These are phyloP conservation scores for Scleropages formosus DNA, from an alignment of 2,797 vertebrate species.

Conservation along the genomic window DNA sequence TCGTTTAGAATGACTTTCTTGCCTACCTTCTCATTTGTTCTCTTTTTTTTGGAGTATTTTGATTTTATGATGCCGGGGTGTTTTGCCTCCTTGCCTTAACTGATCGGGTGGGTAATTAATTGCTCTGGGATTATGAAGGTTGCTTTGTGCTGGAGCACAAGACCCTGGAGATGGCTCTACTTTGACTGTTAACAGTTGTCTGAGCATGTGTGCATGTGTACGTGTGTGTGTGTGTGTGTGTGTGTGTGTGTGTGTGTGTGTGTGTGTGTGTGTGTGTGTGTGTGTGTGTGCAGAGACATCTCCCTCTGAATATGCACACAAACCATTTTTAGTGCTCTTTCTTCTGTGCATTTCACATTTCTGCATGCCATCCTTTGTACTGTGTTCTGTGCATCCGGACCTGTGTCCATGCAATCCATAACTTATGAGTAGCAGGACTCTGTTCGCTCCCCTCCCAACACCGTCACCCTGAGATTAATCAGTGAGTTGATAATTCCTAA, in stretches of 20 bases:
- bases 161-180: background rate
- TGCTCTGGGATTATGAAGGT: background rate
- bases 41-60: background rate
- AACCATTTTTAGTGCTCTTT: too few species aligned
- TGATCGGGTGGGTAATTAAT: conserved; percentile 21
- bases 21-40: background rate
- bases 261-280: background rate
- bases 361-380: background rate
- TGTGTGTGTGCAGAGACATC: background rate
- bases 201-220: background rate
- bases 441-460: background rate
- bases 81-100: conserved; percentile 11
- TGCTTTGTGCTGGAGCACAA: background rate
- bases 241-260: background rate
- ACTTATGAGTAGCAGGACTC: background rate
- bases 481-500: conserved; percentile 39
- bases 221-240: background rate
- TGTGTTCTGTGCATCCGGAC: background rate
- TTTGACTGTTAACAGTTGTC: background rate
- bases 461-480: conserved; percentile 42
- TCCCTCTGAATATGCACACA: background rate
- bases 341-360: background rate
- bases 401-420: background rate
- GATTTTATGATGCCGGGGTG: background rate
- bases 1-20: background rate